phyloP scores from a whole-genome alignment of 2,113 vertebrate genomes.

The Chamaea fasciata region DNA sequence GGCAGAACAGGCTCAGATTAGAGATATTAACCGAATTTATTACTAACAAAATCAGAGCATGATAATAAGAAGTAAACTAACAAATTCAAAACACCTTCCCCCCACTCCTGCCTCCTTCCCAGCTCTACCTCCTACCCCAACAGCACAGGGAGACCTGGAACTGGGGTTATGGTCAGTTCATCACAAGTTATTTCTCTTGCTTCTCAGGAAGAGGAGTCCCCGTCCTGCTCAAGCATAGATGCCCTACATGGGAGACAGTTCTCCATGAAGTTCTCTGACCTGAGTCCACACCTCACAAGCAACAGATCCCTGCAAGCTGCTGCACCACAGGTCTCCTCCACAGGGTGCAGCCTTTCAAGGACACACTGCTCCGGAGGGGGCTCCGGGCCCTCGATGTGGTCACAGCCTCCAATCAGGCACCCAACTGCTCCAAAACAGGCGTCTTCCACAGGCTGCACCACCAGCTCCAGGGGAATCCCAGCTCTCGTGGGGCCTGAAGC shows the following conservation, averaged over 20 bases:
- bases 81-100: neutral
- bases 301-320: neutral
- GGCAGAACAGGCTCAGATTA: neutral
- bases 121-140: neutral
- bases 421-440: neutral
- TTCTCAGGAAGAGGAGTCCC: neutral
- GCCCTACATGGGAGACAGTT: fast-evolving
- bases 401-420: neutral
- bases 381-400: fast-evolving
- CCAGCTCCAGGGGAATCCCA: neutral
- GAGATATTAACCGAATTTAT: neutral
- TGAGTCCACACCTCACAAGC: neutral
- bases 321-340: neutral
- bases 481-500: neutral
- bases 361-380: neutral
- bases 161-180: neutral
- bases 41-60: neutral
- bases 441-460: neutral
- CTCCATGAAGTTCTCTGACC: neutral
- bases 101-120: neutral
- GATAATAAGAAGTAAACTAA: neutral
- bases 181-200: neutral
- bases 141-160: neutral
- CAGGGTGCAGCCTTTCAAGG: fast-evolving
- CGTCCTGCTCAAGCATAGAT: neutral